phyloP scores from a whole-genome alignment of 2,888 invertebrate species.

The Oscheius sp. region DNA sequence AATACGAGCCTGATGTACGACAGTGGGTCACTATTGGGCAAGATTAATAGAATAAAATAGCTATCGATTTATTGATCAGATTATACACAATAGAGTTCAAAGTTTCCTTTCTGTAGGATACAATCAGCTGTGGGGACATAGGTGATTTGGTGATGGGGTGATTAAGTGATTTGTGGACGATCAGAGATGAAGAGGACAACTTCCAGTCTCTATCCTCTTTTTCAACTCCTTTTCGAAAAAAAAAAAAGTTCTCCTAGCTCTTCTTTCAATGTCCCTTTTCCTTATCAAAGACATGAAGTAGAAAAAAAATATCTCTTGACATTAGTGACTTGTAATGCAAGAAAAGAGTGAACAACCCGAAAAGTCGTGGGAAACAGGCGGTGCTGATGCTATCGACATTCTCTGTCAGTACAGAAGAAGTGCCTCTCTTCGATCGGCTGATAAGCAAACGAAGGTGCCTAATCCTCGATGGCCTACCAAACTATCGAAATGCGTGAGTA shows the following conservation, averaged over 20 bases:
- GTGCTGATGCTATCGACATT: not conserved
- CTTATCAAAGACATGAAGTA: too few species aligned
- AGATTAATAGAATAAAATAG: too few species aligned
- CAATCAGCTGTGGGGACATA: too few species aligned
- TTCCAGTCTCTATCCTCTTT: too few species aligned
- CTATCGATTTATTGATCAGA: too few species aligned
- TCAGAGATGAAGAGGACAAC: not conserved
- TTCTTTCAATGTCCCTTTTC: too few species aligned
- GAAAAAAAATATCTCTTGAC: not conserved
- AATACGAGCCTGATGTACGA: too few species aligned
- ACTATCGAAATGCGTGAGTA: conserved; percentile 14
- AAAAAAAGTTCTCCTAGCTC: too few species aligned
- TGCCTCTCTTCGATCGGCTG: conserved; percentile 16
- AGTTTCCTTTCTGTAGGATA: not conserved
- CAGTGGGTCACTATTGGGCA: too few species aligned
- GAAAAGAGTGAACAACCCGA: not conserved
- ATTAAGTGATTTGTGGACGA: not conserved
- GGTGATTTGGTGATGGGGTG: too few species aligned
- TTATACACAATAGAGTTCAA: not conserved
- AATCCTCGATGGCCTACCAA: conserved; percentile 25
- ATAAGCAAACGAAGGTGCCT: conserved; percentile 16
- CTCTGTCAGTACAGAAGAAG: conserved; percentile 22
- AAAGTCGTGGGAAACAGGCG: not conserved
- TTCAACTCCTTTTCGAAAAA: too few species aligned
- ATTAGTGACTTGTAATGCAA: not conserved